phyloP scores from a whole-genome alignment of 2,888 invertebrate genomes.

The Lasioglossum vierecki region DNA sequence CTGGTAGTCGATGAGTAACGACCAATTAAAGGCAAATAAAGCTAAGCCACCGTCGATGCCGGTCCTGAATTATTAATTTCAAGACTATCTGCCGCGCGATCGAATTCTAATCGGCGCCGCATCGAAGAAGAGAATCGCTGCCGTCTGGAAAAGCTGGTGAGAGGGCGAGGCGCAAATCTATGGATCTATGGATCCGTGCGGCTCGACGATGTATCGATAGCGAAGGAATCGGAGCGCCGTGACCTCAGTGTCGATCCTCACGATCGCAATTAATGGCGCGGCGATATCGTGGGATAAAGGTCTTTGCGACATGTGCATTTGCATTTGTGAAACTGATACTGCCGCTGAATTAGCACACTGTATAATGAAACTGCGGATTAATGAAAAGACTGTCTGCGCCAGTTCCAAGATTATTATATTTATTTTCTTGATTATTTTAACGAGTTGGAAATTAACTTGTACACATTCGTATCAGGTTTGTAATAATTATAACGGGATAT shows the following conservation, averaged over 20 bases:
- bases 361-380: too few species aligned
- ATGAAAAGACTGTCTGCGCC: too few species aligned
- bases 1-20: not conserved
- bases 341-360: too few species aligned
- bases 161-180: not conserved
- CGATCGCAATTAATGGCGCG: constrained; percentile 77
- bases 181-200: not conserved
- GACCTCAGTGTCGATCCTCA: constrained; percentile 62
- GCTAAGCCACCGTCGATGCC: not conserved
- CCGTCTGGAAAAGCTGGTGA: not conserved
- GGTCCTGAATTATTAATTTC: constrained; percentile 8
- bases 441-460: too few species aligned
- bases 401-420: too few species aligned
- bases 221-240: constrained; percentile 32
- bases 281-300: constrained; percentile 79
- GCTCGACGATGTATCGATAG: not conserved
- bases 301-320: constrained; percentile 72
- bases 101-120: constrained; percentile 15
- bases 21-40: constrained; percentile 13
- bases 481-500: too few species aligned
- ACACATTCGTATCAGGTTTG: too few species aligned
- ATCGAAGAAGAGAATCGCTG: not conserved
- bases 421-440: too few species aligned
- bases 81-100: not conserved
- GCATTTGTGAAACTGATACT: constrained; percentile 54